Conservation (phyloP, 64 coral and sea anemone species). For the Montipora sp. region DNA sequence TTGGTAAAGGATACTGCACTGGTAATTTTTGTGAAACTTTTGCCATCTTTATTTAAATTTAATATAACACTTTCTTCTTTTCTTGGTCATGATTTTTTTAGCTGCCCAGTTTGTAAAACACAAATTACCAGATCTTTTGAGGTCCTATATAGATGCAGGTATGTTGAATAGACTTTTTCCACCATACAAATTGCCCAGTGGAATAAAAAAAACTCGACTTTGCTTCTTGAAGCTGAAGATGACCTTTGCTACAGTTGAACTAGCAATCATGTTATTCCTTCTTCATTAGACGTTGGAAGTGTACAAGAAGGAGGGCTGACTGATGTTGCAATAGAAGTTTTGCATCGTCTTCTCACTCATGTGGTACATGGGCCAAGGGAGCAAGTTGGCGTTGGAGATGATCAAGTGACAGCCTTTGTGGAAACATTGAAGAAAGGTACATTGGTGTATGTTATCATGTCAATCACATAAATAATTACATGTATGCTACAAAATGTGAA, state of each 20-base stretch:
- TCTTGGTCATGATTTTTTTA: not conserved
- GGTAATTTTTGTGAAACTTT: no score
- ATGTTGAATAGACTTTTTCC: not conserved
- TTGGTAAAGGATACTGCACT: no score
- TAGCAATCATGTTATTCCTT: not conserved
- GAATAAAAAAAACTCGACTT: no score
- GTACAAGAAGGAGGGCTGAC: constrained; percentile 88
- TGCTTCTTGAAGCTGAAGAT: no score
- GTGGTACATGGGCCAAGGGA: constrained; percentile 84
- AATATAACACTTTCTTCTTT: not conserved
- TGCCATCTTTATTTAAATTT: no score
- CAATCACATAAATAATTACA: no score
- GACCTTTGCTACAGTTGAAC: not conserved
- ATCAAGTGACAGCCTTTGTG: constrained; percentile 92
- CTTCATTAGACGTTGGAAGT: constrained; percentile 79
- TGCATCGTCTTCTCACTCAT: constrained; percentile 85
- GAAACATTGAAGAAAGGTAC: constrained; percentile 87
- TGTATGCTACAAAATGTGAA: no score
- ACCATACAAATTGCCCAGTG: not conserved
- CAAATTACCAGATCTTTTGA: constrained; percentile 92
- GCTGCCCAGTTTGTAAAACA: constrained; percentile 98
- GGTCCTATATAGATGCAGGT: constrained; percentile 97
- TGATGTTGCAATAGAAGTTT: constrained; percentile 96
- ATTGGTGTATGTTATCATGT: not conserved
- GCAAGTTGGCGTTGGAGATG: constrained; percentile 91